phyloP scores from a whole-genome alignment of 2,797 vertebrate genomes.

The Labroides dimidiatus region DNA sequence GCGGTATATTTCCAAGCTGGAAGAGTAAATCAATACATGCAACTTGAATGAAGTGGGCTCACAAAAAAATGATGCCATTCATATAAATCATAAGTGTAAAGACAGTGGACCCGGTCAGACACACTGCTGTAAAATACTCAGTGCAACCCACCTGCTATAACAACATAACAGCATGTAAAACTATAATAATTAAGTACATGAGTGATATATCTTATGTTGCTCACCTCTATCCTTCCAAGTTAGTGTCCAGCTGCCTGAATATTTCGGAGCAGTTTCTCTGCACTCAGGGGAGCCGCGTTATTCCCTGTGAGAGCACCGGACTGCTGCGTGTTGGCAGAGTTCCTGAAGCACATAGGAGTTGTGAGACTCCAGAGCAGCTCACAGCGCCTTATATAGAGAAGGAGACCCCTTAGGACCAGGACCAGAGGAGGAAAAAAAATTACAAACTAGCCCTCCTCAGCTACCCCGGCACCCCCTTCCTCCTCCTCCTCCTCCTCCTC shows the following conservation, averaged over 20 bases:
- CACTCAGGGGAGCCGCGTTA: conserved; percentile 44
- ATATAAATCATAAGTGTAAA: too few relatives aligned
- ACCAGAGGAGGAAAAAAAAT: conserved; percentile 47
- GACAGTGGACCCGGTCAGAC: too few relatives aligned
- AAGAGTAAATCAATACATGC: neutral
- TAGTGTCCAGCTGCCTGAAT: conserved; percentile 37
- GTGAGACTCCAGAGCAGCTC: conserved; percentile 59
- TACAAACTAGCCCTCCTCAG: conserved; percentile 45
- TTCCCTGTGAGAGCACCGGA: conserved; percentile 61
- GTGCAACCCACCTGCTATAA: neutral
- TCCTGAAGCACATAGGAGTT: conserved; percentile 61
- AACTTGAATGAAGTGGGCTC: neutral
- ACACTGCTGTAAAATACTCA: neutral
- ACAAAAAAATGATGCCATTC: neutral
- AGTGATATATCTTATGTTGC: conserved; percentile 8
- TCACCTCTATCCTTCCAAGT: conserved; percentile 57
- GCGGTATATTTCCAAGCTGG: neutral
- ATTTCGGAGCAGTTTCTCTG: conserved; percentile 15
- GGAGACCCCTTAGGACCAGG: conserved; percentile 71
- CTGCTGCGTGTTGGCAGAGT: conserved; percentile 58
- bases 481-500: conserved; percentile 26
- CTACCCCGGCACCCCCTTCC: conserved; percentile 13
- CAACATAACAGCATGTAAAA: neutral
- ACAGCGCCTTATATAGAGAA: conserved; percentile 85
- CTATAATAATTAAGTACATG: neutral